phyloP scores from a whole-genome alignment of 2,888 invertebrate species.

The Himalopsyche anomala region DNA sequence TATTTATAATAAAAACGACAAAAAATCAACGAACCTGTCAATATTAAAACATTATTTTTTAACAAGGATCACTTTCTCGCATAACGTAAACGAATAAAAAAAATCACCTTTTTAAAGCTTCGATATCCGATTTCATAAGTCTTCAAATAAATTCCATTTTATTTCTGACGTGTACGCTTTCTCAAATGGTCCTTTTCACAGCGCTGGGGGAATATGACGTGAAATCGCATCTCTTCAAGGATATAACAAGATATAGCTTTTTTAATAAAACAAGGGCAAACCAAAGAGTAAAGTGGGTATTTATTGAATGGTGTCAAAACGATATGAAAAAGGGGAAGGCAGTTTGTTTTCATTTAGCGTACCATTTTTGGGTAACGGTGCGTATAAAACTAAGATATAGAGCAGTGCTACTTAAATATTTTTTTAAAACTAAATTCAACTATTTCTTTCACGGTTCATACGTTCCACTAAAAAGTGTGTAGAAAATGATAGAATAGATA shows the following conservation, averaged over 20 bases:
- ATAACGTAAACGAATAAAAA: neutral
- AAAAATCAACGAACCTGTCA: neutral
- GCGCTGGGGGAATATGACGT: conserved; percentile 51
- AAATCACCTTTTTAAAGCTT: conserved; percentile 22
- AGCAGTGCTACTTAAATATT: conserved; percentile 2
- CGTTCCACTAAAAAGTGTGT: too few relatives aligned
- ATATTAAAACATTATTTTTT: neutral
- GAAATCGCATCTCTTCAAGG: conserved; percentile 59
- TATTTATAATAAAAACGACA: too few relatives aligned
- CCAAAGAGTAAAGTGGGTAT: conserved; percentile 57
- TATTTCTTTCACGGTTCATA: too few relatives aligned
- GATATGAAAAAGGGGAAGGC: conserved; percentile 54
- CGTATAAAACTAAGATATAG: conserved; percentile 18
- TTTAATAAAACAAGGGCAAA: conserved; percentile 35
- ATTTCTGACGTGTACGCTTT: conserved; percentile 53
- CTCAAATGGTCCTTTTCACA: conserved; percentile 47
- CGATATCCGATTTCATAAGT: conserved; percentile 59
- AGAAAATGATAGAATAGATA: too few relatives aligned
- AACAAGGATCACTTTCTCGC: conserved; percentile 31
- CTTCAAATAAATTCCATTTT: conserved; percentile 57
- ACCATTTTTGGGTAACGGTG: conserved; percentile 49
- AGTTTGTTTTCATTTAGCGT: conserved; percentile 62
- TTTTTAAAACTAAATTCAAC: too few relatives aligned
- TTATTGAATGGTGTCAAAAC: conserved; percentile 61
- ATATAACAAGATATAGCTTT: conserved; percentile 58